Base-by-base conservation (phyloP, 2,113 vertebrate species). In the Chaetodon auriga region DNA sequence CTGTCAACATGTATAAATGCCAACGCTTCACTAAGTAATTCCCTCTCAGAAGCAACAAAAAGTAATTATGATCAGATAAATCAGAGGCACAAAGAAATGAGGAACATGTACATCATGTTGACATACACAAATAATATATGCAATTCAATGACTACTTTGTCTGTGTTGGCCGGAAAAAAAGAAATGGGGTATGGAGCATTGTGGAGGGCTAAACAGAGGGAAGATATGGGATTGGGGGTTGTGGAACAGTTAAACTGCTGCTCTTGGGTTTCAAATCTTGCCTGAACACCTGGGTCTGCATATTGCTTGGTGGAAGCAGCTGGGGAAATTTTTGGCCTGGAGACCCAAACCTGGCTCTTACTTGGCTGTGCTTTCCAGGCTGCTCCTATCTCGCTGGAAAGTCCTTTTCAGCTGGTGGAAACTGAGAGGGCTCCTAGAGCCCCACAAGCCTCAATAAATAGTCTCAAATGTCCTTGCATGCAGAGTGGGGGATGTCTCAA, bases 221-320 rank as follows among this genome's bases (percentile, higher is more conserved):
- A 90, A 89, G 89, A 88, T 80, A 46, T 49, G 69, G 45, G 43
- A 78, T 25, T 74, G 63, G 78, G 65, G 82, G 75, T 65, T 83
- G 74, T 81, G 84, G 85, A 90, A 84, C 78, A 89, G 89, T 80
- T 93, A 80, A 86, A 84, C 85, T 82, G 48, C 66, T 38, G 55
- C 78, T 83, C 75, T 91, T 92, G 71, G 76, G 89, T 92, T 94
- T 92, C 89, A 87, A 89, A 92, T 92, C 81, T 80, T 79, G 85
- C 75, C 82, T 85, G 84, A 93, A 89, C 93, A 94, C 94, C 94
- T 94, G 93, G 91, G 90, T 89, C 87, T 84, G 81, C 76, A 84
- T 86, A 90, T 89, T 72, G 88, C 87, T 78, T 82, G 79, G 69
- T 82, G 80, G 90, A 88, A 92, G 89, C 91, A 92, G 91, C 90